Conservation (phyloP, 2,113 vertebrate genomes). For the Steatornis caripensis region DNA sequence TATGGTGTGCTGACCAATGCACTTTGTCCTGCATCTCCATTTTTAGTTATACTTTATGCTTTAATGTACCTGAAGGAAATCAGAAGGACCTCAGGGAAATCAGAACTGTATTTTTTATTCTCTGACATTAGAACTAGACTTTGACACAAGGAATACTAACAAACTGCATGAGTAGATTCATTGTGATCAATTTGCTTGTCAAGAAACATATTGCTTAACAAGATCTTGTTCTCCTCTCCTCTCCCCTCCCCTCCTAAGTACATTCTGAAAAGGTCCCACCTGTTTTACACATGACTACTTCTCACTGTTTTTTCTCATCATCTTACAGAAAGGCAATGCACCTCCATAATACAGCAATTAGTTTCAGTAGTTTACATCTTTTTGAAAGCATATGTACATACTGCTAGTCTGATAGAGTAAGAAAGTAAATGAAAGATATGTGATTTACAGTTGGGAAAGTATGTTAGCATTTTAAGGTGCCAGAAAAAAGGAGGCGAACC, state of each 20-base stretch:
- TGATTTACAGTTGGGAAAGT: not conserved
- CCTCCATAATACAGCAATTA: not conserved
- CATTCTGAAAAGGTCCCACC: not conserved
- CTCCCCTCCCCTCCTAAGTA: too few relatives aligned
- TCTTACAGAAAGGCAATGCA: not conserved
- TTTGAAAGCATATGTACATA: not conserved
- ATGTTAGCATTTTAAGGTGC: not conserved
- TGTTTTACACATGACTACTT: not conserved
- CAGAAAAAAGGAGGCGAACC: not conserved
- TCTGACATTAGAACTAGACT: not conserved
- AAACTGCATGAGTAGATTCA: not conserved
- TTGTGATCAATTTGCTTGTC: not conserved
- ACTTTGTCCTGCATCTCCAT: not conserved
- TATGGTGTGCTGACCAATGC: not conserved
- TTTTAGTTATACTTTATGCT: not conserved
- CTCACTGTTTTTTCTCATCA: not conserved
- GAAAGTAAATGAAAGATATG: not conserved
- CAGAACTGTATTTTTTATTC: not conserved
- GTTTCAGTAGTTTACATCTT: not conserved
- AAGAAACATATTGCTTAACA: not conserved
- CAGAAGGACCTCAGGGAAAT: not conserved
- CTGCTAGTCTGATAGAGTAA: not conserved
- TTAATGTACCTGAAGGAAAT: not conserved
- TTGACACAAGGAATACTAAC: not conserved
- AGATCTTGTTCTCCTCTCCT: not conserved